Base-by-base conservation (phyloP, 2,888 invertebrate genomes). In the Hofmannophila pseudospretella region DNA sequence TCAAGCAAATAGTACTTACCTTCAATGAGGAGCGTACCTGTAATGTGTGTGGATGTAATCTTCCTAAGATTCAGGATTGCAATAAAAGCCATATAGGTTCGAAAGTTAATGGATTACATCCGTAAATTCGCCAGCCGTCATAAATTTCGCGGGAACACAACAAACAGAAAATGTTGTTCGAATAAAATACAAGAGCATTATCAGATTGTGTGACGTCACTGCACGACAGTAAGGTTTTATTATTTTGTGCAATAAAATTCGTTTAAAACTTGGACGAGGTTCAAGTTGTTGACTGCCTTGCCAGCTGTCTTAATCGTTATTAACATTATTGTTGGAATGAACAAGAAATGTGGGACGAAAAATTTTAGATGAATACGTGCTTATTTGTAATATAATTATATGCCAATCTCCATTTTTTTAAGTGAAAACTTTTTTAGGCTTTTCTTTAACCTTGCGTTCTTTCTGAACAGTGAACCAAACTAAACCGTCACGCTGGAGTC, bases 211-310 rank as follows among this genome's bases (percentile, higher is more conserved):
- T 65, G 63, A 66, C 51, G 59, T 60, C 59, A 57, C 45, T 57
- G 43, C 54, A 54, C 56, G 55, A 60, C 50, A 45, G 54, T 26
- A 36, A 33, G 35, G 52, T 59, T 62, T 57, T 63, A 66, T 76
- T 78, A 76, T 74, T 72, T 72, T 55, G 55, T 44, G 57, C 63
- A 67, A 70, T 73, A 67, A 70, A 81, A 71, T 72, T 63, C 71
- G 66, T 68, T 78, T 77, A 72, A 77, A 72, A 77, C 59, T 80
- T 81, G 80, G 76, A 79, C 57, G 54, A 50, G 54, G 57, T 77
- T 81, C 79, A 79, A 67, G 28, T 50, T 47, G 53, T 64, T 48
- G 47, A 59, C 59, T 54, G 57, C 53, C 55, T 52, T 62, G 66
- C 70, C 65, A 66, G 59, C 48, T 52, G 58, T 61, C 57, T 67